Evolutionary conservation across 2,888 invertebrate species (phyloP), one percentile per base, ranked within the genome.

Genomic region (Megaustenia siamemsis): DNA sequence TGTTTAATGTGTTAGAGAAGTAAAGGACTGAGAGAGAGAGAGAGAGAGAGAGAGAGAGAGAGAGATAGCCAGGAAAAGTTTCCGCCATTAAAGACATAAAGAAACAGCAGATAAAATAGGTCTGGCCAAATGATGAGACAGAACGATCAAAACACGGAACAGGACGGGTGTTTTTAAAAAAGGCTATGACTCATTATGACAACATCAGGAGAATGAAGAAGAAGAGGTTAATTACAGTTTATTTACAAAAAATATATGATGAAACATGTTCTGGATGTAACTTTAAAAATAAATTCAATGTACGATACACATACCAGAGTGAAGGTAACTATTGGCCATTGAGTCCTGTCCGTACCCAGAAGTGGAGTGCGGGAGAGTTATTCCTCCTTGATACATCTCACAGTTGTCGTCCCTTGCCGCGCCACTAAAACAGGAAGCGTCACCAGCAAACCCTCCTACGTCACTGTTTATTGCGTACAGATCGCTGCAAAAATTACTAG

Each of bases 281-380:
- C 18, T 18, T 10, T 53, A 15, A 53, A 53, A 8, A 24, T 53
- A 21, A 53, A 10, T 53, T 21, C 15, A 53, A 18, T 53, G 3
- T 53, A n/a, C n/a, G 28, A 4, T 60, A 28, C 10, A 73, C 73
- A 49, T 28, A 84, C 84, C 84, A n/a, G 84, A 79, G 66, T 86
- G 86, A 15, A 87, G 71, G 80, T 85, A 86, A 35, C 87, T 69
- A 82, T 86, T 86, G 40, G 83, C 56, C 45, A 87, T 84, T 32
- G 80, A 68, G 21, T 87, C 87, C 35, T 89, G 87, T 4, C 86
- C 84, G 56, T 86, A 86, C 3, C 84, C 86, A 1, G 85, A 21
- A 0, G 86, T 84, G 4, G 87, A 63, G 21, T 84, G 60, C 15
- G 87, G 83, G 38, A 87, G 77, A 5, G 87, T 80, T 12, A 86